A percentile compares a stretch with the other conserved stretches of the same genome.
Conservation (phyloP, 2,113 vertebrate species). For the Grallaria varia region DNA sequence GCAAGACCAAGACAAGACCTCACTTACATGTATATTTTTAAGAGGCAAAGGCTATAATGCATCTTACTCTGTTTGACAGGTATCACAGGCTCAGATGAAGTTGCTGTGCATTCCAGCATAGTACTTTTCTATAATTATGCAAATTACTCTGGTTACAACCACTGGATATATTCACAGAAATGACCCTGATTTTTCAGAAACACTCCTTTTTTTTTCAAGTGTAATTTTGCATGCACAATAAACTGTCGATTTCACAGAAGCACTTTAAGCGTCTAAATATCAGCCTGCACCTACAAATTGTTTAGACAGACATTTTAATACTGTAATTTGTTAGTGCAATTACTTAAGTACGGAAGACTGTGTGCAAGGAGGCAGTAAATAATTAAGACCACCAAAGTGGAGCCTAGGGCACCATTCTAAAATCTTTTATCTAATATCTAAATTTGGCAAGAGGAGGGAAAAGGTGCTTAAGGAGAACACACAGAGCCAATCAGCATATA, state of each 20-base stretch:
- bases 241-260: constrained; percentile 35
- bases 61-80: not conserved
- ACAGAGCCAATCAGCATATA: not conserved
- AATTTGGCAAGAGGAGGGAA: constrained; percentile 1
- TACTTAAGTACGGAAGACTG: constrained; percentile 42
- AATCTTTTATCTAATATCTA: constrained; percentile 21
- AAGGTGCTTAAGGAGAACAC: constrained; percentile 4
- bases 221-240: constrained; percentile 43
- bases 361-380: constrained; percentile 38
- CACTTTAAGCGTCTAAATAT: constrained; percentile 30
- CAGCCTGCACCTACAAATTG: constrained; percentile 34
- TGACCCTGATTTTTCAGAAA: constrained; percentile 41
- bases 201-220: constrained; percentile 13
- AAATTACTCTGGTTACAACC: not conserved
- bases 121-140: constrained; percentile 21
- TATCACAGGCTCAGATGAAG: not conserved
- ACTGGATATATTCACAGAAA: not conserved
- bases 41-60: not conserved
- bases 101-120: not conserved
- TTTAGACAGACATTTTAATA: constrained; percentile 50
- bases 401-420: constrained; percentile 19
- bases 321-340: constrained; percentile 46
- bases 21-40: not conserved
- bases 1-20: not conserved
- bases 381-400: constrained; percentile 51